Evolutionary conservation across 1,140 invertebrate species (phyloP).

Genomic region (Micrasema minimum): DNA sequence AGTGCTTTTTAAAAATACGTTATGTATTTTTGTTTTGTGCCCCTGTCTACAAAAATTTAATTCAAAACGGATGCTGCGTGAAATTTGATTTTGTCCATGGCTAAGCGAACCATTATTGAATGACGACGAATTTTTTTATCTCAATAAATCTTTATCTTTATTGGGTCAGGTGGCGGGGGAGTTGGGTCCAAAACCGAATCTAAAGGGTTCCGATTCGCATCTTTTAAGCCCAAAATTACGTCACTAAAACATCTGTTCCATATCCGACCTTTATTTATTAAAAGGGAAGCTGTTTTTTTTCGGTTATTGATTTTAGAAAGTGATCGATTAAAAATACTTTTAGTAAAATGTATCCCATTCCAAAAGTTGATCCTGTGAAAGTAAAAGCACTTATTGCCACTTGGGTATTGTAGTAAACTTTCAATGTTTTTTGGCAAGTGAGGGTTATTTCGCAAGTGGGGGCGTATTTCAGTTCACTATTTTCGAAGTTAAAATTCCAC

Average conservation of each 20-base stretch:
- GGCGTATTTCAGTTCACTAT: too few species aligned
- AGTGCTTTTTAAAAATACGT: too few species aligned
- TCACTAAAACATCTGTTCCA: constrained; percentile 20
- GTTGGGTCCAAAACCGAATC: constrained; percentile 1
- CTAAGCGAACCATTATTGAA: neutral
- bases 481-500: too few species aligned
- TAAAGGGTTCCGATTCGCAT: constrained; percentile 20
- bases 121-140: too few species aligned
- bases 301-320: constrained; percentile 11
- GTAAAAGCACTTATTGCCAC: too few species aligned
- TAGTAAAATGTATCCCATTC: too few species aligned
- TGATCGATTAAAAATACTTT: neutral
- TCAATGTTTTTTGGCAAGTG: too few species aligned
- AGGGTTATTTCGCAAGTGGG: too few species aligned
- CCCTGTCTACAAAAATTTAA: neutral
- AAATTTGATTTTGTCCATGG: constrained; percentile 40
- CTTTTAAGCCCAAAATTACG: constrained; percentile 4
- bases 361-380: too few species aligned
- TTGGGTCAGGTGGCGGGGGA: constrained; percentile 22
- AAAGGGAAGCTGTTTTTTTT: constrained; percentile 31
- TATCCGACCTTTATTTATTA: neutral
- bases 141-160: neutral
- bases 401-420: too few species aligned
- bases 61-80: constrained; percentile 41
- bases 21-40: neutral